Percentiles rank a stretch among this genome's conserved stretches.
These are phyloP conservation scores for Acronicta alni DNA, from an alignment of 2,888 invertebrate genomes.

Conservation along the genomic window DNA sequence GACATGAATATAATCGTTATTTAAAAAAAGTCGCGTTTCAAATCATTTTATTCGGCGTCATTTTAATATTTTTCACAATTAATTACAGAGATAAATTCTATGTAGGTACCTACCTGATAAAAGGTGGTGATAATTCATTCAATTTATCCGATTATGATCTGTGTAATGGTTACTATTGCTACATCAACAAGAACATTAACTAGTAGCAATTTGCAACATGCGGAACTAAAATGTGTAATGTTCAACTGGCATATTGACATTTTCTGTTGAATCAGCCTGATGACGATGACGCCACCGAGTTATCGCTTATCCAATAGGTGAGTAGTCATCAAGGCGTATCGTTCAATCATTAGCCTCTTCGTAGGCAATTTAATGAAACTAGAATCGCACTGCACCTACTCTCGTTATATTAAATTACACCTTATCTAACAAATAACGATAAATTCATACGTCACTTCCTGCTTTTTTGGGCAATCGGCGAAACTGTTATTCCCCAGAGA, in stretches of 20 bases:
- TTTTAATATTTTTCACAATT: no score
- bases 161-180: slow-evolving; percentile 53
- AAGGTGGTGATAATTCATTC: neutral
- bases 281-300: slow-evolving; percentile 65
- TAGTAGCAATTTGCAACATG: slow-evolving; percentile 60
- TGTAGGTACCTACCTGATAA: neutral
- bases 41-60: no score
- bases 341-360: slow-evolving; percentile 20
- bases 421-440: neutral
- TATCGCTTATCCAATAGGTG: slow-evolving; percentile 66
- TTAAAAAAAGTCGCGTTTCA: no score
- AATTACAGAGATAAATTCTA: no score
- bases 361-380: neutral
- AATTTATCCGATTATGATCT: slow-evolving; percentile 51
- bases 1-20: no score
- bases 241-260: slow-evolving; percentile 67
- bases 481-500: no score
- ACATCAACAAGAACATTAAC: slow-evolving; percentile 53
- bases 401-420: neutral
- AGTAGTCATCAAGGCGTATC: slow-evolving; percentile 47
- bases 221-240: slow-evolving; percentile 65
- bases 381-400: slow-evolving; percentile 7
- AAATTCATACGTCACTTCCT: neutral
- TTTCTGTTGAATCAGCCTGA: slow-evolving; percentile 66
- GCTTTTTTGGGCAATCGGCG: no score